phyloP scores from a whole-genome alignment of 2,797 vertebrate genomes.

The Halcyon badia region DNA sequence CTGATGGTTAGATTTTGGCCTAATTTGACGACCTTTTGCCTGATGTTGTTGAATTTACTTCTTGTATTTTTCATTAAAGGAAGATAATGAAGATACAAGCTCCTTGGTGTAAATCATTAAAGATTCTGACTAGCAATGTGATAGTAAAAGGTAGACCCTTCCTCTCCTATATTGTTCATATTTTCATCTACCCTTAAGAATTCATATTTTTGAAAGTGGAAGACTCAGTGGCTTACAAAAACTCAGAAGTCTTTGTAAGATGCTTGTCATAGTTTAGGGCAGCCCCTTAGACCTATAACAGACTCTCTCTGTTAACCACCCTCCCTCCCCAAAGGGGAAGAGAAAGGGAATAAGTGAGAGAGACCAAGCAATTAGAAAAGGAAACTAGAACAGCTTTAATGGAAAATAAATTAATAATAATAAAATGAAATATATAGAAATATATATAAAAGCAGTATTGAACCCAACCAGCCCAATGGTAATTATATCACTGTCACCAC shows the following conservation, averaged over 20 bases:
- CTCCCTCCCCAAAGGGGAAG: no score
- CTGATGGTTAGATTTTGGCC: neutral
- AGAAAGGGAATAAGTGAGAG: no score
- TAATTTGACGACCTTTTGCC: slow-evolving; percentile 41
- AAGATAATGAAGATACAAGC: neutral
- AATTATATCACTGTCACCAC: no score
- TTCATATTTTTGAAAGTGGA: neutral
- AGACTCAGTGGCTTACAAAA: neutral
- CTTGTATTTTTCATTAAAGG: slow-evolving; percentile 8
- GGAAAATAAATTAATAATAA: no score
- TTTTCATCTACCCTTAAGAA: slow-evolving; percentile 24
- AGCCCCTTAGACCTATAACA: no score
- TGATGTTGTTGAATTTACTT: slow-evolving; percentile 10
- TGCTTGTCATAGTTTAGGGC: no score
- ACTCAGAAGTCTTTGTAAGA: neutral
- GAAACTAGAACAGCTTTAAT: no score
- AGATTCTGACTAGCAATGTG: neutral
- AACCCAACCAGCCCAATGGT: no score
- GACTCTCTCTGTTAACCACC: no score
- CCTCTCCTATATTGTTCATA: neutral
- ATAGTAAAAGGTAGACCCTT: neutral
- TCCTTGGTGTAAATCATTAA: neutral
- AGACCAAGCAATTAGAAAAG: no score
- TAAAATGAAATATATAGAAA: no score
- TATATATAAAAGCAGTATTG: no score